phyloP scores from a whole-genome alignment of 2,888 invertebrate species.

The Notocelia uddmanniana region DNA sequence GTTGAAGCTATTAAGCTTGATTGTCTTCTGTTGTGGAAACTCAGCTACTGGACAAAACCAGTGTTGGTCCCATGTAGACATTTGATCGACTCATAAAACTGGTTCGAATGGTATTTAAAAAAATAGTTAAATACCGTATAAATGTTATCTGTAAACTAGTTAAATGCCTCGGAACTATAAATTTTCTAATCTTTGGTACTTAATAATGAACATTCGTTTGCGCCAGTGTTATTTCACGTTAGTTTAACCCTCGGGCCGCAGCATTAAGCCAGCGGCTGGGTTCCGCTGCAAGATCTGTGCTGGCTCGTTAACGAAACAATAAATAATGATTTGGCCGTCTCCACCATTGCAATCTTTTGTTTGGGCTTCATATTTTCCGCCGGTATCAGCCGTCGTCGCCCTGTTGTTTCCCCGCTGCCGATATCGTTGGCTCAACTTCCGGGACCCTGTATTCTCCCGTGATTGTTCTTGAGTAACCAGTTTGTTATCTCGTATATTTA shows the following conservation, averaged over 20 bases:
- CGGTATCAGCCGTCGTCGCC: constrained; percentile 62
- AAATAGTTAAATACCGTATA: no score
- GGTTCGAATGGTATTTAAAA: no score
- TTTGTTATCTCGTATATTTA: constrained; percentile 28
- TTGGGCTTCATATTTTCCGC: constrained; percentile 71
- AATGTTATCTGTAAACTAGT: no score
- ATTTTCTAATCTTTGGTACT: no score
- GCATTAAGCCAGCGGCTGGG: constrained; percentile 49
- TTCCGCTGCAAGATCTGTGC: constrained; percentile 65
- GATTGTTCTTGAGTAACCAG: constrained; percentile 41
- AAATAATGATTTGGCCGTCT: constrained; percentile 80
- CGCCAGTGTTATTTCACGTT: not conserved
- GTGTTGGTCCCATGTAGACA: no score
- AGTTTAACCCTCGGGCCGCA: constrained; percentile 28
- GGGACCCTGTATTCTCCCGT: constrained; percentile 49
- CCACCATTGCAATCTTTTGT: constrained; percentile 72
- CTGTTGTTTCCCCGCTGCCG: constrained; percentile 59
- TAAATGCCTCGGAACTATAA: no score
- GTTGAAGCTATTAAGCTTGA: no score
- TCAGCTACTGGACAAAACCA: no score
- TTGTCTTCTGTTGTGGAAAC: no score
- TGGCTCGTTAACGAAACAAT: constrained; percentile 82
- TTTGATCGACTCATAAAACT: no score
- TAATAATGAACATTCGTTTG: not conserved
- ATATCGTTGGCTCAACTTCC: constrained; percentile 62